phyloP scores from a whole-genome alignment of 2,888 invertebrate species.

The Selenia dentaria region DNA sequence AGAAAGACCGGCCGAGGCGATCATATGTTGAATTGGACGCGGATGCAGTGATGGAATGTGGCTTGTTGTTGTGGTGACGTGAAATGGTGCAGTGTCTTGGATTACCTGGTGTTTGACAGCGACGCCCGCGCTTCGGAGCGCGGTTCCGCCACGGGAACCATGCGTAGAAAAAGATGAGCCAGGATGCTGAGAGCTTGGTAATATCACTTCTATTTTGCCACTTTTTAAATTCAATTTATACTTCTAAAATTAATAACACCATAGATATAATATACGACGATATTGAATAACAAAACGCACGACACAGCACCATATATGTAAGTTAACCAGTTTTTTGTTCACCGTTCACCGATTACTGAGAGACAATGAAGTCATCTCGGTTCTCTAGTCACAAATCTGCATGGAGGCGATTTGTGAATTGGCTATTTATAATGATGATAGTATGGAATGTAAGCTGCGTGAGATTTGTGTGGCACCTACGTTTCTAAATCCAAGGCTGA shows the following conservation, averaged over 20 bases:
- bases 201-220: conserved; percentile 69
- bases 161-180: conserved; percentile 89
- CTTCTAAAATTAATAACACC: neutral
- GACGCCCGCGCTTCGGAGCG: conserved; percentile 61
- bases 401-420: conserved; percentile 44
- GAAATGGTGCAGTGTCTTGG: conserved; percentile 68
- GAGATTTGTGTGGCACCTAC: conserved; percentile 43
- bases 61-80: conserved; percentile 77
- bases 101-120: conserved; percentile 64
- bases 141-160: conserved; percentile 79
- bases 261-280: neutral
- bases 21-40: conserved; percentile 78
- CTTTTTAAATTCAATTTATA: conserved; percentile 2
- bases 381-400: conserved; percentile 43
- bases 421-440: conserved; percentile 75
- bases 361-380: conserved; percentile 38
- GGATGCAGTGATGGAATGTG: conserved; percentile 84
- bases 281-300: conserved; percentile 3
- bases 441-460: conserved; percentile 51
- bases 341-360: conserved; percentile 15
- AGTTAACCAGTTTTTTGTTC: conserved; percentile 6
- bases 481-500: conserved; percentile 53
- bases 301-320: neutral
- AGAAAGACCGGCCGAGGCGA: conserved; percentile 73
- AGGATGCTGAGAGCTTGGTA: conserved; percentile 90